A percentile compares a stretch with the other conserved stretches of the same genome.
These are phyloP conservation scores for Kuschelorhynchus macadamiae DNA, from an alignment of 2,888 invertebrate species.

Conservation along the genomic window DNA sequence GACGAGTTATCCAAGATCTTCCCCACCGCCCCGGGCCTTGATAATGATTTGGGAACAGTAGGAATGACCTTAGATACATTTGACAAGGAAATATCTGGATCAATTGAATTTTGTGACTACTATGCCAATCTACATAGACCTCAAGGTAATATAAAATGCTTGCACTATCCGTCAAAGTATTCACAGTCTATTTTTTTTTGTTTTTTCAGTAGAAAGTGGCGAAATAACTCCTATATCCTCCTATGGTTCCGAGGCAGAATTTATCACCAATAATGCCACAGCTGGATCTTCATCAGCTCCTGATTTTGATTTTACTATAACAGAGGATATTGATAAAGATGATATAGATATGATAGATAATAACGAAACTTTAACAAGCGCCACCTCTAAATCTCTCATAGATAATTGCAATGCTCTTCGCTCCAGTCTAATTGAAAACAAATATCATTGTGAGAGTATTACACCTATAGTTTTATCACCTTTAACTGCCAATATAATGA, in stretches of 20 bases:
- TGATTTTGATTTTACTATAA: conserved; percentile 73
- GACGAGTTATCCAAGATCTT: conserved; percentile 71
- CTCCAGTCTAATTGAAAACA: conserved; percentile 17
- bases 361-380: conserved; percentile 53
- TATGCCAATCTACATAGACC: conserved; percentile 61
- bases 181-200: too few relatives aligned
- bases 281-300: conserved; percentile 75
- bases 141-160: too few relatives aligned
- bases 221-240: conserved; percentile 81
- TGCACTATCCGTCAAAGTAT: too few relatives aligned
- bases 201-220: conserved; percentile 69
- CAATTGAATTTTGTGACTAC: conserved; percentile 66
- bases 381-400: conserved; percentile 44
- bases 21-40: conserved; percentile 71
- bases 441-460: conserved; percentile 13
- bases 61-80: conserved; percentile 69
- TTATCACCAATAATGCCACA: conserved; percentile 79
- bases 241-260: conserved; percentile 75
- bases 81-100: conserved; percentile 62
- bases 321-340: conserved; percentile 63
- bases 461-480: conserved; percentile 57
- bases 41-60: conserved; percentile 71
- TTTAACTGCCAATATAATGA: conserved; percentile 52
- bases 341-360: conserved; percentile 55
- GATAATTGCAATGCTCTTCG: conserved; percentile 42